These are phyloP conservation scores for Tricholauxania praeusta DNA, from an alignment of 2,888 invertebrate species.

Conservation along the genomic window DNA sequence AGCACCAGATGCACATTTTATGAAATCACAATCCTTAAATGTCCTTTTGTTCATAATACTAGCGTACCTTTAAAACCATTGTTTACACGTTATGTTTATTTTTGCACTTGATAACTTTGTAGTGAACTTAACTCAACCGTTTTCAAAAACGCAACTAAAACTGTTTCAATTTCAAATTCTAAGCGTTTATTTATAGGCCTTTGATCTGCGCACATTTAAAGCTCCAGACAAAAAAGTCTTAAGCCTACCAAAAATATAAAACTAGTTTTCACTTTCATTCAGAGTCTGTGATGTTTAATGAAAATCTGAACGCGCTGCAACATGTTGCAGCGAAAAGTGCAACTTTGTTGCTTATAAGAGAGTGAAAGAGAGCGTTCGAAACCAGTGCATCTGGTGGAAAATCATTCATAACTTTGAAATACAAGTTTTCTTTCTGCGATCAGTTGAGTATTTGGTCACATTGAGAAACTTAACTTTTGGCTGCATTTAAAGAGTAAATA, in stretches of 20 bases:
- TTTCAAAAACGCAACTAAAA: conserved; percentile 50
- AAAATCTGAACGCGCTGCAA: background rate
- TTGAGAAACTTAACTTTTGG: too few relatives aligned
- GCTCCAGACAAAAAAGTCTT: background rate
- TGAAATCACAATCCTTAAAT: background rate
- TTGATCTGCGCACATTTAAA: background rate
- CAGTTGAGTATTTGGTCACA: too few relatives aligned
- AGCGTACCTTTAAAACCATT: conserved; percentile 60
- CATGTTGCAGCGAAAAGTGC: conserved; percentile 11
- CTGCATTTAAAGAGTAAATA: too few relatives aligned
- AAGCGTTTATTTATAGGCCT: conserved; percentile 56
- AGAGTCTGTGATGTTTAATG: background rate
- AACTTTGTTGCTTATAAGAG: background rate
- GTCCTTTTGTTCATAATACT: background rate
- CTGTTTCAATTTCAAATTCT: conserved; percentile 57
- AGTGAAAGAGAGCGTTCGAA: background rate
- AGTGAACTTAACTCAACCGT: conserved; percentile 42
- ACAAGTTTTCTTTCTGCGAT: too few relatives aligned
- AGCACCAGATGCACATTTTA: background rate
- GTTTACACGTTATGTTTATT: conserved; percentile 24
- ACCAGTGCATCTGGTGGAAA: background rate
- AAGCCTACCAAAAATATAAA: conserved; percentile 16
- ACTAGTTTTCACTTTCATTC: conserved; percentile 17
- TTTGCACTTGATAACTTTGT: background rate
- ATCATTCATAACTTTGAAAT: too few relatives aligned